Percentiles rank a stretch among this genome's conserved stretches.
Conservation (phyloP, 2,888 invertebrate species). For the Congeria kusceri region DNA sequence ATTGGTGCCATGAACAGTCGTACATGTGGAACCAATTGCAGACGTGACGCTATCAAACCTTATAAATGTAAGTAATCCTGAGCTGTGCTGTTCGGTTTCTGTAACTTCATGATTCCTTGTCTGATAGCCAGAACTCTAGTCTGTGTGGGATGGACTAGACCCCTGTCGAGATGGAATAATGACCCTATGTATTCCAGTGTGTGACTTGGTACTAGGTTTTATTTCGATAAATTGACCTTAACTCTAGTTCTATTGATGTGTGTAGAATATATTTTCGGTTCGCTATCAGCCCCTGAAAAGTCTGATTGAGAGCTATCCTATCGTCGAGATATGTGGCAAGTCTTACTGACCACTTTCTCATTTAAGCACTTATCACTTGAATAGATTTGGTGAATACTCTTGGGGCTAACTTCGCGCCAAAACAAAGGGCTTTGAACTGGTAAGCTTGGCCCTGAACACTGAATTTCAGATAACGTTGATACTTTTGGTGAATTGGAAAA, state of each 20-base stretch:
- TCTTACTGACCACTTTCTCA: conserved; percentile 29
- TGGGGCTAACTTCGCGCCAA: conserved; percentile 30
- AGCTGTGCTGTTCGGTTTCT: not conserved
- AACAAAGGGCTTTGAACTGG: conserved; percentile 28
- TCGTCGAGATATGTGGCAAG: conserved; percentile 57
- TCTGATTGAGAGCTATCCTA: conserved; percentile 35
- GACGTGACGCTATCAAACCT: conserved; percentile 29
- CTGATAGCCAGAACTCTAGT: conserved; percentile 26
- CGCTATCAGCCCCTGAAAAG: conserved; percentile 3
- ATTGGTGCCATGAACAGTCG: conserved; percentile 24
- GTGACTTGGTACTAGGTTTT: conserved; percentile 29
- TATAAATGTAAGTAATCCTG: conserved; percentile 28
- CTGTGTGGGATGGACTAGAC: conserved; percentile 34
- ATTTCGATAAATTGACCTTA: conserved; percentile 46
- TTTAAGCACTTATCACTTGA: conserved; percentile 32
- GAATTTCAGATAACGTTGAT: conserved; percentile 35
- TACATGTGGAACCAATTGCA: conserved; percentile 20
- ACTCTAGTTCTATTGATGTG: conserved; percentile 35
- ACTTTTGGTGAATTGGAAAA: conserved; percentile 22
- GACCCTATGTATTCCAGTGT: conserved; percentile 30
- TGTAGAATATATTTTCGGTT: conserved; percentile 26
- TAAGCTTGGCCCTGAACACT: conserved; percentile 2
- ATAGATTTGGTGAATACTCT: conserved; percentile 47
- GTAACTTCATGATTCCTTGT: conserved; percentile 6
- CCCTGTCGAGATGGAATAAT: conserved; percentile 22